Evolutionary conservation across 1,140 invertebrate genomes (phyloP), one percentile per base, ranked within the genome.

Genomic region (Melitaea cinxia): DNA sequence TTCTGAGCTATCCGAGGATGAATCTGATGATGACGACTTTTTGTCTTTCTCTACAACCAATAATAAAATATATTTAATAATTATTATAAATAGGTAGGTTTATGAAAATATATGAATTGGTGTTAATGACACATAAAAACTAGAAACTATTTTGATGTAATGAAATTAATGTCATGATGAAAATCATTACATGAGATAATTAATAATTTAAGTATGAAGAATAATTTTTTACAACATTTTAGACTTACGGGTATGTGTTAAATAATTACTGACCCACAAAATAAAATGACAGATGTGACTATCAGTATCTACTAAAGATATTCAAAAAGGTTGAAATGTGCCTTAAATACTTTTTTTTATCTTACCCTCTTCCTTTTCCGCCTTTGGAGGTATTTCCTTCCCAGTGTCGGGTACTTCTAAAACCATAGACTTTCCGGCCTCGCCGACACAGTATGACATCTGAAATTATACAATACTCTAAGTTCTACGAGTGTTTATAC

Each of bases 391-490:
- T 6, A 23, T 23, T n/a, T 21, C 35, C 23, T 52, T 61, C 2
- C 14, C 33, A 23, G 80, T 37, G 2, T 89, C 81, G 0, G 63
- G 47, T 4, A 85, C 76, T 2, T 89, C 89, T 9, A 88, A 39
- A 4, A 87, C 80, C 6, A 87, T 83, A 0, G 87, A 80, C 53
- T 94, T 94, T 12, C 96, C 96, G 5, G 94, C 92, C 80, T 96
- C 95, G 2, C 98, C 97, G 23, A 97, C 96, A 70, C 96, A 97
- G 77, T 97, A 97, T 0, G 96, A 96, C 92, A 96, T 95, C 93
- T 94, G 70, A n/a, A 88, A 84, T 42, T 42, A 33, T 4, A 33
- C n/a, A 66, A 64, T 37, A 42, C 21, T 52, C 14, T n/a, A 52
- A 7, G 28, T 7, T 15, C 2, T 14, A 23, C 12, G 12, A 28